Conservation (phyloP, 2,888 invertebrate species). For the Eupelmus urozonus region DNA sequence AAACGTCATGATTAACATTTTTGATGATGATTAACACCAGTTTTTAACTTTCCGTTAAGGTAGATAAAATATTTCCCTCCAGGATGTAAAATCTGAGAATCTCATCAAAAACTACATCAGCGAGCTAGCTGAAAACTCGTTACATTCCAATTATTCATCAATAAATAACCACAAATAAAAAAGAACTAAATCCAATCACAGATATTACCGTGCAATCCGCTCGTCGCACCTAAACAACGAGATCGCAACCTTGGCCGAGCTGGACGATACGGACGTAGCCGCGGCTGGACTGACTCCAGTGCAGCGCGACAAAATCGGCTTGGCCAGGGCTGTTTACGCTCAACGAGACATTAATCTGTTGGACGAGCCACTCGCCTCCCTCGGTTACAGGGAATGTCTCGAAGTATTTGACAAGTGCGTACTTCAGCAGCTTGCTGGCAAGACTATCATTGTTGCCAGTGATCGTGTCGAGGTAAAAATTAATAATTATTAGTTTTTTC, state of each 20-base stretch:
- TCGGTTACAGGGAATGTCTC: slow-evolving; percentile 59
- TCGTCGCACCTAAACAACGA: slow-evolving; percentile 79
- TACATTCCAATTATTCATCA: too few species aligned
- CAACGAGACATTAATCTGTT: slow-evolving; percentile 68
- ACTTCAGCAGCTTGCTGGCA: slow-evolving; percentile 59
- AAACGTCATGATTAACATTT: too few species aligned
- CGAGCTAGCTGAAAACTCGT: too few species aligned
- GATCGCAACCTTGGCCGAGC: slow-evolving; percentile 78
- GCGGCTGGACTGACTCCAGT: slow-evolving; percentile 78
- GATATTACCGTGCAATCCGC: slow-evolving; percentile 78
- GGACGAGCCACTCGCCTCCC: slow-evolving; percentile 65
- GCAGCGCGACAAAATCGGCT: slow-evolving; percentile 78
- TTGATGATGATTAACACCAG: too few species aligned
- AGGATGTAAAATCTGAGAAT: too few species aligned
- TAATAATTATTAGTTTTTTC: neutral
- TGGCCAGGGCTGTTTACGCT: slow-evolving; percentile 79
- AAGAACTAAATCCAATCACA: too few species aligned
- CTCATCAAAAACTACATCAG: too few species aligned
- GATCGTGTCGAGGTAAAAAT: slow-evolving; percentile 64
- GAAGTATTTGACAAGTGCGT: slow-evolving; percentile 65
- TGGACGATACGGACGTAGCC: slow-evolving; percentile 80
- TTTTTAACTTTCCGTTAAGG: too few species aligned
- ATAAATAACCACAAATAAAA: too few species aligned
- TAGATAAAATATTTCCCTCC: too few species aligned
- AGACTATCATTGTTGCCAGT: slow-evolving; percentile 65